Evolutionary conservation across 2,888 invertebrate genomes (phyloP).

Genomic region (Coelopa pilipes): DNA sequence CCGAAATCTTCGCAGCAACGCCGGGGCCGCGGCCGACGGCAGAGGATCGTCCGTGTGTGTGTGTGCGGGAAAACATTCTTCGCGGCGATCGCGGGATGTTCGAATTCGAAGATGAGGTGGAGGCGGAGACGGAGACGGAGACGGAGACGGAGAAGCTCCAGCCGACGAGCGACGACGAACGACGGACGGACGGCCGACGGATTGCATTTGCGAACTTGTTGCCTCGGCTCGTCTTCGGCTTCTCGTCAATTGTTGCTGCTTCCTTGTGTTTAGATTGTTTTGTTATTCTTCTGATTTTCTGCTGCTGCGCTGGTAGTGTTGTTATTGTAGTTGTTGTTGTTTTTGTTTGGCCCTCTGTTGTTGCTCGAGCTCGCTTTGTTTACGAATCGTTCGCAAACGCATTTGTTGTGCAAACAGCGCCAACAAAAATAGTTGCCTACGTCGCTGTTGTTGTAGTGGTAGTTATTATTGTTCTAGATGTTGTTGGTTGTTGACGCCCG

Average conservation of each 20-base stretch:
- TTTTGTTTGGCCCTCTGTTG: constrained; percentile 32
- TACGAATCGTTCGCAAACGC: constrained; percentile 35
- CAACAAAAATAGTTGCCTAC: too few relatives aligned
- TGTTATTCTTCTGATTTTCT: constrained; percentile 24
- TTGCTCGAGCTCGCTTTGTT: constrained; percentile 37
- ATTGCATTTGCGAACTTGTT: constrained; percentile 15
- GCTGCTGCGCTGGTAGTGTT: constrained; percentile 28
- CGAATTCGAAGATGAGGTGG: not conserved
- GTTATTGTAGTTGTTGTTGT: not conserved
- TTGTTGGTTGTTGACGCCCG: too few relatives aligned
- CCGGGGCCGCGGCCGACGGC: too few relatives aligned
- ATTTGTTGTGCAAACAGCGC: constrained; percentile 29
- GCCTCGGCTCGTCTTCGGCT: not conserved
- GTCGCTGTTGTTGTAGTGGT: too few relatives aligned
- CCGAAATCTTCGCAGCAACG: too few relatives aligned
- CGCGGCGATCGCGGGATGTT: constrained; percentile 3
- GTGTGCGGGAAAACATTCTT: not conserved
- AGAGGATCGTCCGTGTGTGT: not conserved
- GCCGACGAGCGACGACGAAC: not conserved
- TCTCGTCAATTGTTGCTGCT: constrained; percentile 33
- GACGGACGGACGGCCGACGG: not conserved
- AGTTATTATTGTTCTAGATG: too few relatives aligned
- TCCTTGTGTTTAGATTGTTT: constrained; percentile 4
- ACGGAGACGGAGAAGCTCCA: not conserved
- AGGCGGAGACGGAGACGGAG: not conserved